Evolutionary conservation across 1,140 invertebrate species (phyloP).

Genomic region (Drosophila rhopaloa): DNA sequence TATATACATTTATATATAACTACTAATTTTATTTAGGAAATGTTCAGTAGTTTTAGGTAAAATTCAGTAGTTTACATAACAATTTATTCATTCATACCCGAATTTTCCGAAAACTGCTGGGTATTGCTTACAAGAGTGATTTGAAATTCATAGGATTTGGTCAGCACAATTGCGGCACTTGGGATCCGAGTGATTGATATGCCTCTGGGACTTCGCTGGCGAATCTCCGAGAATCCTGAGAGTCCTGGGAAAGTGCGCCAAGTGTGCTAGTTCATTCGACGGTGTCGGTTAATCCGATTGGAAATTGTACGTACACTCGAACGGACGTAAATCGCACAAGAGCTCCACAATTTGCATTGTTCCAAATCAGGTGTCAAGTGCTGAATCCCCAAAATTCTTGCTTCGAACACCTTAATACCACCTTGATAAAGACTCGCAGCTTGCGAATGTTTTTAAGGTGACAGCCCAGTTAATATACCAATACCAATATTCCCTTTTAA

Average conservation of each 20-base stretch:
- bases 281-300: constrained; percentile 40
- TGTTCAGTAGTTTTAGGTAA: no score
- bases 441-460: no score
- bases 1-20: no score
- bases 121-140: constrained; percentile 1
- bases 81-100: not conserved
- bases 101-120: not conserved
- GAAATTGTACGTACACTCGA: constrained; percentile 1
- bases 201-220: constrained; percentile 5
- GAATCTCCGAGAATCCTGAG: not conserved
- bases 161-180: constrained; percentile 11
- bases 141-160: constrained; percentile 42
- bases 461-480: no score
- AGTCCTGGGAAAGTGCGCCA: not conserved
- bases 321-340: constrained; percentile 14
- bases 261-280: constrained; percentile 1
- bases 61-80: no score
- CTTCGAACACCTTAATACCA: constrained; percentile 2
- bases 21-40: no score
- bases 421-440: no score
- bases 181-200: constrained; percentile 40
- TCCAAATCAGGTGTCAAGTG: constrained; percentile 13
- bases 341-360: constrained; percentile 4
- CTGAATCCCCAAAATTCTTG: not conserved
- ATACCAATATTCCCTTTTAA: no score